Conservation (phyloP, 2,888 invertebrate genomes). For the Drosophila niveifrons region DNA sequence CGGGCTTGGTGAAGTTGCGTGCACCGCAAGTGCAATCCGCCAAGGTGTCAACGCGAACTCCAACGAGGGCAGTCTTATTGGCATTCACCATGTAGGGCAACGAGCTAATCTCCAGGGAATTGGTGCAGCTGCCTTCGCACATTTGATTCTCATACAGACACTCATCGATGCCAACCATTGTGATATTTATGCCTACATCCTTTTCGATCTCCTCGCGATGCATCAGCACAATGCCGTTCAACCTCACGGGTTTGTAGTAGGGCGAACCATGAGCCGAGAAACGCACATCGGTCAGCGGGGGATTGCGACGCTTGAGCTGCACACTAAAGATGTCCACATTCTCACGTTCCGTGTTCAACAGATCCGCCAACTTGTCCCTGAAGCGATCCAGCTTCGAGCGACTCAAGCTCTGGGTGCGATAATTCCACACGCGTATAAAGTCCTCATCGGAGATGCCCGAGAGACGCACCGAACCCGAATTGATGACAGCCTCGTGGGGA, state of each 20-base stretch:
- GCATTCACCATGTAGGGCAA: constrained; percentile 98
- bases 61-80: constrained; percentile 98
- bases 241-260: constrained; percentile 96
- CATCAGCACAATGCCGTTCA: constrained; percentile 97
- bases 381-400: constrained; percentile 96
- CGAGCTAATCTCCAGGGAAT: constrained; percentile 94
- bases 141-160: constrained; percentile 97
- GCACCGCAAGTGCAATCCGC: constrained; percentile 98
- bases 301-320: constrained; percentile 93
- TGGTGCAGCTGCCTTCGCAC: constrained; percentile 98
- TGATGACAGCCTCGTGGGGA: constrained; percentile 97
- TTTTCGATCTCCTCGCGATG: constrained; percentile 97
- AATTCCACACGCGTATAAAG: constrained; percentile 97
- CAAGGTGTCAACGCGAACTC: constrained; percentile 96
- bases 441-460: constrained; percentile 98
- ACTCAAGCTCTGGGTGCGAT: constrained; percentile 93
- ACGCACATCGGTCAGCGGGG: constrained; percentile 95
- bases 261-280: constrained; percentile 98
- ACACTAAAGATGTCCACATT: constrained; percentile 99
- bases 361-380: constrained; percentile 93
- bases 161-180: constrained; percentile 99
- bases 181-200: constrained; percentile 97
- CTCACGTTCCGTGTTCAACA: constrained; percentile 93
- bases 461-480: constrained; percentile 97
- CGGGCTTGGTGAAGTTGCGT: constrained; percentile 95